Percentiles rank a stretch among this genome's conserved stretches.
Conservation (phyloP, 2,113 vertebrate genomes). For the Pongo pygmaeus region DNA sequence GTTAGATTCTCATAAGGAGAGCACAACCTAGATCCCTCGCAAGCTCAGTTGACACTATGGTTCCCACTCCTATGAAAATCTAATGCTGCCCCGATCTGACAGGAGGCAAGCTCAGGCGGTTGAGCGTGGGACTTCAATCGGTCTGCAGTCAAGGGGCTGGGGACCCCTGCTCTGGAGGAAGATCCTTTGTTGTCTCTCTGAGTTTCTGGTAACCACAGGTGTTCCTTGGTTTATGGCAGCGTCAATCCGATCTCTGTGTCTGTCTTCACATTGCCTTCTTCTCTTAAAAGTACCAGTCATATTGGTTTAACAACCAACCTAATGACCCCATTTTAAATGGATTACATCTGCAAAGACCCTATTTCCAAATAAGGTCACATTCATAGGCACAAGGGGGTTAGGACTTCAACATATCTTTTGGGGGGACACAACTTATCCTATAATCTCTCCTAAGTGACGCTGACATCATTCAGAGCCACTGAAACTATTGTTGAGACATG, state of each 20-base stretch:
- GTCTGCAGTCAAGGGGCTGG: too few relatives aligned
- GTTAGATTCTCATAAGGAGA: too few relatives aligned
- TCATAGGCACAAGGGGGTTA: background rate
- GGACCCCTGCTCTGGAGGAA: background rate
- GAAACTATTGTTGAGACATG: background rate
- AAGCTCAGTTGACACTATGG: too few relatives aligned
- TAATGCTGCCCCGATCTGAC: too few relatives aligned
- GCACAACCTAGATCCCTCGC: too few relatives aligned
- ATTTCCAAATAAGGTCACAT: background rate
- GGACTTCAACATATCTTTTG: background rate
- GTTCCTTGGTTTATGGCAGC: background rate
- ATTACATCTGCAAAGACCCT: background rate
- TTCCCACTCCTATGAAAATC: too few relatives aligned
- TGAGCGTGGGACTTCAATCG: too few relatives aligned
- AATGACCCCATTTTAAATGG: background rate
- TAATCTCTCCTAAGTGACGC: background rate
- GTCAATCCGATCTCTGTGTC: background rate
- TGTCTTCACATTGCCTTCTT: background rate
- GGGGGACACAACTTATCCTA: background rate
- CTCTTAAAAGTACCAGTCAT: background rate
- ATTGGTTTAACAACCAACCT: background rate
- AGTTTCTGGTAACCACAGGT: background rate
- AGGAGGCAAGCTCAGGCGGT: too few relatives aligned
- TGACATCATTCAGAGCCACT: background rate
- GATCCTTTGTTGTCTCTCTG: background rate